These are phyloP conservation scores for Octodon degus DNA, from an alignment of 2,113 vertebrate species.

Conservation along the genomic window DNA sequence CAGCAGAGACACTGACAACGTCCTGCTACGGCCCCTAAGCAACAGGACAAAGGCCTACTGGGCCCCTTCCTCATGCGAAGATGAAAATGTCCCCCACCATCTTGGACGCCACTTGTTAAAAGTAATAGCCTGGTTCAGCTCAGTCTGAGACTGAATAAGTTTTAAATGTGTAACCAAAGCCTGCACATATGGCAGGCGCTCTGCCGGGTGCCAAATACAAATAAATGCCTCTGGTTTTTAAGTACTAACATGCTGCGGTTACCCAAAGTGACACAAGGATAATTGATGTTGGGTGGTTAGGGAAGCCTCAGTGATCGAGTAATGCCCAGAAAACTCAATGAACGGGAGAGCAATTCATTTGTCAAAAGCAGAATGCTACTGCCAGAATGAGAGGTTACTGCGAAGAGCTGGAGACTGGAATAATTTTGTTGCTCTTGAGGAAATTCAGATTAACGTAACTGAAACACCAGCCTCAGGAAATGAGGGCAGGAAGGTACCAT, in stretches of 20 bases:
- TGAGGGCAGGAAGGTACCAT: neutral
- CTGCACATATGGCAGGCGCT: fast-evolving
- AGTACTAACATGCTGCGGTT: neutral
- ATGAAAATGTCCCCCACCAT: neutral
- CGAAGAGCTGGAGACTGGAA: neutral
- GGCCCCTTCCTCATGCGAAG: neutral
- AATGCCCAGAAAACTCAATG: neutral
- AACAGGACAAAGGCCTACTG: neutral
- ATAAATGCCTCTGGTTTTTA: neutral
- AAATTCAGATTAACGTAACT: neutral
- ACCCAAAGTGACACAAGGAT: fast-evolving
- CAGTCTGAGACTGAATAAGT: neutral
- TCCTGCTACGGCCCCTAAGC: neutral
- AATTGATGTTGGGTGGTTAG: neutral
- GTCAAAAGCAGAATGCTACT: neutral
- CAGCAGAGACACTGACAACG: neutral
- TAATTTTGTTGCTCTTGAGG: neutral
- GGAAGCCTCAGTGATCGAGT: neutral
- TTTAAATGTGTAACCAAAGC: no score
- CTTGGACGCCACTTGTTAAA: neutral
- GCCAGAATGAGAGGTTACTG: neutral
- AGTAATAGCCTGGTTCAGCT: neutral
- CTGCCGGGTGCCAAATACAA: neutral
- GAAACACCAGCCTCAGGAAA: neutral
- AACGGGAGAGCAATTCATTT: neutral